phyloP scores from a whole-genome alignment of 2,888 invertebrate genomes.

The Teleogryllus oceanicus region DNA sequence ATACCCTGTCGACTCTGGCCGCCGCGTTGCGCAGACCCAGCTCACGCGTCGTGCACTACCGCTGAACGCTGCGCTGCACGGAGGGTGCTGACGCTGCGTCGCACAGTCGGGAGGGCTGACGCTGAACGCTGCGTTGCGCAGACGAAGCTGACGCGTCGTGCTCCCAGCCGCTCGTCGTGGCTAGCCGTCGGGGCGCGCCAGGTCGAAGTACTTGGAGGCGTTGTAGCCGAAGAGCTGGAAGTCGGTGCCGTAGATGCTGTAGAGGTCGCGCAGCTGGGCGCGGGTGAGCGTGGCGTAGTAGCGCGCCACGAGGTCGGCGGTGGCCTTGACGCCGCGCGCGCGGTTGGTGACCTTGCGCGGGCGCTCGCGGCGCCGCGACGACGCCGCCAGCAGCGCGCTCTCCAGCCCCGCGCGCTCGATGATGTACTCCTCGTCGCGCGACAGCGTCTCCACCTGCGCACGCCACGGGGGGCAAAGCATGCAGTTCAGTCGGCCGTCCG shows the following conservation, averaged over 20 bases:
- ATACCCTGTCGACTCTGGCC: too few relatives aligned
- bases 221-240: slow-evolving; percentile 68
- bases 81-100: too few relatives aligned
- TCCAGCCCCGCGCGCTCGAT: slow-evolving; percentile 58
- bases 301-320: slow-evolving; percentile 49
- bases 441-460: slow-evolving; percentile 55
- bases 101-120: too few relatives aligned
- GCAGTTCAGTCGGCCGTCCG: too few relatives aligned
- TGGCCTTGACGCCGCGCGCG: slow-evolving; percentile 44
- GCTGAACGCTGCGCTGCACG: too few relatives aligned
- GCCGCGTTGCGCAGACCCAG: too few relatives aligned
- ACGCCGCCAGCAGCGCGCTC: slow-evolving; percentile 47
- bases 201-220: slow-evolving; percentile 44
- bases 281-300: slow-evolving; percentile 54
- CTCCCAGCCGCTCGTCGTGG: too few relatives aligned
- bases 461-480: too few relatives aligned
- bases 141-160: too few relatives aligned
- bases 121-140: too few relatives aligned
- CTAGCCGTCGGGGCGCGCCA: slow-evolving; percentile 23
- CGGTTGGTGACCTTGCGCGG: neutral
- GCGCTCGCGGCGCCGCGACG: neutral
- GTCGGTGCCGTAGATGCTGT: slow-evolving; percentile 62
- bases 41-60: too few relatives aligned
- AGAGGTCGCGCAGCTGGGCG: slow-evolving; percentile 56
- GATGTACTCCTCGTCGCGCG: slow-evolving; percentile 58